Conservation (phyloP, 2,888 invertebrate species). For the Helobdella robusta region DNA sequence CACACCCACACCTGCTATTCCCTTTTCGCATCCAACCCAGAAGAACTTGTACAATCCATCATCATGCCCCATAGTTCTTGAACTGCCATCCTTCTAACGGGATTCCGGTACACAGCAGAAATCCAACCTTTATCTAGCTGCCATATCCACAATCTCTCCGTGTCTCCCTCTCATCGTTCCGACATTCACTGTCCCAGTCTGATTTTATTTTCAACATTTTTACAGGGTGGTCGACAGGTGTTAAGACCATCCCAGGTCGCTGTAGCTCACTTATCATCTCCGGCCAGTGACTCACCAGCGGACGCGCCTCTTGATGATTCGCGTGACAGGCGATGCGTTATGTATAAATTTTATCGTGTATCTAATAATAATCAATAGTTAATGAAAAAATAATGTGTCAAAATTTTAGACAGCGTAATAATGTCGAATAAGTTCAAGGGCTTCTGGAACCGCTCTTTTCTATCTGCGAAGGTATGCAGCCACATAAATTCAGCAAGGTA, state of each 20-base stretch:
- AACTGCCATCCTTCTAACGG: neutral
- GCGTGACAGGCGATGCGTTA: neutral
- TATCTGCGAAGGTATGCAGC: too few species aligned
- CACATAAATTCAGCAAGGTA: too few species aligned
- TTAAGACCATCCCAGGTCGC: too few species aligned
- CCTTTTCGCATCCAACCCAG: neutral
- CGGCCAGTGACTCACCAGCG: neutral
- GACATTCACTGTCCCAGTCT: neutral
- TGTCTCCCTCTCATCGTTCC: conserved; percentile 1
- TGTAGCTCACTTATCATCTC: neutral
- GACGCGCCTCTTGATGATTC: neutral
- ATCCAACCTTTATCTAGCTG: neutral
- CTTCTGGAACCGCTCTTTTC: too few species aligned
- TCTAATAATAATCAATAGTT: too few species aligned
- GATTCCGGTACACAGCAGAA: neutral
- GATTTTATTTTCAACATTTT: too few species aligned
- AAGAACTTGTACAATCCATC: neutral
- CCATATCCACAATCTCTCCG: neutral
- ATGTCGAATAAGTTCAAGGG: too few species aligned
- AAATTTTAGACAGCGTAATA: too few species aligned
- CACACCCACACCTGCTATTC: neutral
- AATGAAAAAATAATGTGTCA: too few species aligned
- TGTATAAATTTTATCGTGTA: too few species aligned
- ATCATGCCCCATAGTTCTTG: neutral
- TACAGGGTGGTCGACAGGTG: too few species aligned